Percentiles rank a stretch among this genome's conserved stretches.
phyloP scores from a whole-genome alignment of 2,113 vertebrate genomes.

The Malurus elegans region DNA sequence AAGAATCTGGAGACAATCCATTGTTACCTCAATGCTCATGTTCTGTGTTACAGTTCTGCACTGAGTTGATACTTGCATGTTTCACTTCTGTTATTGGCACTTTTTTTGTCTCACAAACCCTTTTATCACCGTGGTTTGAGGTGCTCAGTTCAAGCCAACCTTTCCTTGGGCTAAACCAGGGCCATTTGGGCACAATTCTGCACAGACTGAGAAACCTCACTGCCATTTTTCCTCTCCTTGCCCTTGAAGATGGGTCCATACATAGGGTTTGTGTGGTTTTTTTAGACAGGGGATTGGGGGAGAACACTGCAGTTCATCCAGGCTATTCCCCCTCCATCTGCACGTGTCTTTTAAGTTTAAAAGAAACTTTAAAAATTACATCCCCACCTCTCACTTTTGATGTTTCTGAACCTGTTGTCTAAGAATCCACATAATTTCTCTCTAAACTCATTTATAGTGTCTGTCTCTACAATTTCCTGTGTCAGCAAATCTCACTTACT shows the following conservation, averaged over 20 bases:
- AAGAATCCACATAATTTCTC: background rate
- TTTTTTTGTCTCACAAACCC: background rate
- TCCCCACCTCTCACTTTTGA: background rate
- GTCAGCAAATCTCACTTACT: background rate
- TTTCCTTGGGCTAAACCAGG: background rate
- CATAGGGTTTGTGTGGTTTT: fast-evolving
- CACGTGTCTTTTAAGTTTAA: fast-evolving
- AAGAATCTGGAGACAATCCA: background rate
- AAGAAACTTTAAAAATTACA: background rate
- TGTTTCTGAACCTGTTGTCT: background rate
- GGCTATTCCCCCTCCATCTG: fast-evolving
- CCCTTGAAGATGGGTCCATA: fast-evolving
- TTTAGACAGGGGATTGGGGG: fast-evolving
- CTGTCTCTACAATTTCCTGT: fast-evolving
- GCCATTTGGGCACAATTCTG: too few relatives aligned
- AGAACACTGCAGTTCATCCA: fast-evolving
- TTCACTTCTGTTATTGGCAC: background rate
- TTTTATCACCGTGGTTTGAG: background rate
- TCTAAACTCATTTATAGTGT: background rate
- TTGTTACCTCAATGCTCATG: background rate
- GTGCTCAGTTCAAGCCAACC: fast-evolving
- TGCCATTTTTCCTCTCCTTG: background rate
- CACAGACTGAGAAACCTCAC: background rate
- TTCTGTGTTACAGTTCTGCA: background rate
- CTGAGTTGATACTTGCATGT: background rate